Conservation (phyloP, 2,113 vertebrate species). For the Halichoeres trimaculatus region DNA sequence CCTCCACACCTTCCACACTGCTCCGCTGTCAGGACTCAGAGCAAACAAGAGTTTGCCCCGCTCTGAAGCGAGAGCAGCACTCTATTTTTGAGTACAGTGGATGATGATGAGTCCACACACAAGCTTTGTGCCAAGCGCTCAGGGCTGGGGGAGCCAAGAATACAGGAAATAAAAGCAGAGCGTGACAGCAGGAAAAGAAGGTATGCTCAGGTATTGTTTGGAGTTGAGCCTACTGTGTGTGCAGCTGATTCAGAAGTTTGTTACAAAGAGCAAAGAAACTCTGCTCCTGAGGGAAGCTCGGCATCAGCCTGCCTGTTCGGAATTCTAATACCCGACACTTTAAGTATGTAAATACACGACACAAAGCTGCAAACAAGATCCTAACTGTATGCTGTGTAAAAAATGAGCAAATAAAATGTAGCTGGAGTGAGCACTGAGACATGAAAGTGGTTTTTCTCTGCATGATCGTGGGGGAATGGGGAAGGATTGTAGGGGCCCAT, state of each 20-base stretch:
- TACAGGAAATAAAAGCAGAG: conserved; percentile 67
- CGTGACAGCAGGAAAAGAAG: conserved; percentile 67
- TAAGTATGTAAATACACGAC: conserved; percentile 61
- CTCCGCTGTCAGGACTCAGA: conserved; percentile 68
- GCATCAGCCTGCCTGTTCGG: conserved; percentile 61
- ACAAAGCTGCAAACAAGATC: conserved; percentile 36
- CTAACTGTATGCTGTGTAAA: conserved; percentile 11
- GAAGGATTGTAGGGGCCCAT: no score
- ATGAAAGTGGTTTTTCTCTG: neutral
- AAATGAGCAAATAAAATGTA: conserved; percentile 4
- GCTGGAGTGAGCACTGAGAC: neutral
- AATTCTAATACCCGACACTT: conserved; percentile 62
- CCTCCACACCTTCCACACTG: conserved; percentile 58
- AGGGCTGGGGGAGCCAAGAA: conserved; percentile 71
- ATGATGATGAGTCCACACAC: conserved; percentile 67
- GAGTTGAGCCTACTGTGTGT: conserved; percentile 60
- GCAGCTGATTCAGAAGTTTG: conserved; percentile 71
- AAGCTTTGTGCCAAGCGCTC: conserved; percentile 68
- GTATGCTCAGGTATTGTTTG: conserved; percentile 69
- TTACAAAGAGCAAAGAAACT: conserved; percentile 68
- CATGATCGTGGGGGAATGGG: no score
- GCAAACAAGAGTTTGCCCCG: conserved; percentile 57
- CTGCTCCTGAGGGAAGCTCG: conserved; percentile 63
- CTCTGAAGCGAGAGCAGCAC: conserved; percentile 63
- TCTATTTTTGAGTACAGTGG: conserved; percentile 72